phyloP scores from a whole-genome alignment of 1,140 invertebrate species.

The Ectropis grisescens region DNA sequence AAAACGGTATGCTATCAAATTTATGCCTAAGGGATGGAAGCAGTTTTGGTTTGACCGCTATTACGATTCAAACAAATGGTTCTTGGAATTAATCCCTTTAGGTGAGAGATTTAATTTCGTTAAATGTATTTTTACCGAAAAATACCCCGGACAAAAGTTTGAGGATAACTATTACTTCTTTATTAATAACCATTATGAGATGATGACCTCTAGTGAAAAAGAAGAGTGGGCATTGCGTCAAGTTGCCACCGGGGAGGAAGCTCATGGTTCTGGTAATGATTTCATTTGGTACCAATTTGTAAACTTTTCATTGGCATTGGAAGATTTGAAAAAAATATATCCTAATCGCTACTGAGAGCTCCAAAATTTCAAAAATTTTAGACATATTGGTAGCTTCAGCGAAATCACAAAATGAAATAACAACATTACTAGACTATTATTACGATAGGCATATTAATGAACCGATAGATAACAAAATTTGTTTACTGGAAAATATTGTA shows the following conservation, averaged over 20 bases:
- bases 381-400: conserved; percentile 25
- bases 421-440: conserved; percentile 31
- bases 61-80: conserved; percentile 14
- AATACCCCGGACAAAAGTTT: conserved; percentile 29
- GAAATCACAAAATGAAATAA: conserved; percentile 24
- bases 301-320: conserved; percentile 29
- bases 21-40: conserved; percentile 16
- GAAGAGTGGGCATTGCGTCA: conserved; percentile 36
- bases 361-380: conserved; percentile 20
- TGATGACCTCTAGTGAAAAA: conserved; percentile 26
- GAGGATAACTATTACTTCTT: conserved; percentile 34
- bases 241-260: conserved; percentile 20
- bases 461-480: conserved; percentile 17
- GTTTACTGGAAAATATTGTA: conserved; percentile 26
- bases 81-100: conserved; percentile 26
- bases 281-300: conserved; percentile 39
- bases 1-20: conserved; percentile 18
- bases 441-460: conserved; percentile 40
- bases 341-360: conserved; percentile 12
- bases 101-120: conserved; percentile 25
- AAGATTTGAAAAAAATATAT: conserved; percentile 32
- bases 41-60: conserved; percentile 32
- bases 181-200: no score
- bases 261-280: conserved; percentile 22
- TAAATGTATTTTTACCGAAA: conserved; percentile 24